These are phyloP conservation scores for Parochlus steinenii DNA, from an alignment of 2,888 invertebrate genomes.

Conservation along the genomic window DNA sequence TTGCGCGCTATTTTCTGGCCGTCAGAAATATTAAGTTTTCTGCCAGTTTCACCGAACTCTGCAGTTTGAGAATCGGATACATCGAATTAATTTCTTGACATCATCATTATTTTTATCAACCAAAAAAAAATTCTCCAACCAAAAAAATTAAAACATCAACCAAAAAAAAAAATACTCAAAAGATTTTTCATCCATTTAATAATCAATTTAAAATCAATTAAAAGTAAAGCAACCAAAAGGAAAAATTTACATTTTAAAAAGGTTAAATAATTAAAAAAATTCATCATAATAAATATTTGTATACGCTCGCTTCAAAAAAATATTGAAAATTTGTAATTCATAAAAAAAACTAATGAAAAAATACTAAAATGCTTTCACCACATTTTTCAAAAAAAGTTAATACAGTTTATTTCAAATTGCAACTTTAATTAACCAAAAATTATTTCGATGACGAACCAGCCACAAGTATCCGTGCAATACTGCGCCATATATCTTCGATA, in stretches of 20 bases:
- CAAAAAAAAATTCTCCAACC: constrained; percentile 12
- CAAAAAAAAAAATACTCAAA: constrained; percentile 13
- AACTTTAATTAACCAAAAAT: neutral
- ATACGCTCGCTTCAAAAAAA: neutral
- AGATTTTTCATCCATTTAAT: constrained; percentile 4
- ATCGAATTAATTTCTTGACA: constrained; percentile 12
- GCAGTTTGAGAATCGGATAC: constrained; percentile 20
- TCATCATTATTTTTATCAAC: too few species aligned
- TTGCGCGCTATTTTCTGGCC: constrained; percentile 31
- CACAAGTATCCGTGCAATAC: too few species aligned
- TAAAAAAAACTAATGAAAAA: constrained; percentile 3
- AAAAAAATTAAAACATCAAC: constrained; percentile 11
- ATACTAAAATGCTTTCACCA: too few species aligned
- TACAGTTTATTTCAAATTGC: neutral
- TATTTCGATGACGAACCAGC: too few species aligned
- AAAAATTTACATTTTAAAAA: constrained; percentile 2
- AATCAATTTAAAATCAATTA: constrained; percentile 6
- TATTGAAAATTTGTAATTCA: constrained; percentile 1
- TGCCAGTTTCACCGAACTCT: constrained; percentile 32
- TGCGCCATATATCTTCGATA: too few species aligned
- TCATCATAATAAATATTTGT: constrained; percentile 1
- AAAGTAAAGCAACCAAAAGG: constrained; percentile 1
- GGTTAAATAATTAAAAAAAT: constrained; percentile 1
- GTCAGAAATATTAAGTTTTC: constrained; percentile 31
- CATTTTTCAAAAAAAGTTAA: neutral